Percentiles rank a stretch among this genome's conserved stretches.
Conservation (phyloP, 2,888 invertebrate genomes). For the Torymus aiolomorphi region DNA sequence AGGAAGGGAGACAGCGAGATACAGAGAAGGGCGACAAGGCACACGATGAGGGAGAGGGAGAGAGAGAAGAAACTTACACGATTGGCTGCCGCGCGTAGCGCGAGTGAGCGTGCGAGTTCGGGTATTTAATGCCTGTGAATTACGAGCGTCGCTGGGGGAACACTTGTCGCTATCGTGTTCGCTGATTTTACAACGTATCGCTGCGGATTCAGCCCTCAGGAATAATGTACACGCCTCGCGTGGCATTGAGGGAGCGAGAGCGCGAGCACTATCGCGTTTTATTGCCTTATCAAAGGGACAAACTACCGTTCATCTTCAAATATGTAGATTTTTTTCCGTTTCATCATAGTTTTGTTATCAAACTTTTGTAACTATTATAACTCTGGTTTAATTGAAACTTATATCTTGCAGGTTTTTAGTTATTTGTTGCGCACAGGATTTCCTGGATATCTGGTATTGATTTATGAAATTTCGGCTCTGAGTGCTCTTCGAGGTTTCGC, state of each 20-base stretch:
- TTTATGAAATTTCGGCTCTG: too few relatives aligned
- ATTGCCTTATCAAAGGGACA: constrained; percentile 32
- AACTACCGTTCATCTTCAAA: constrained; percentile 7
- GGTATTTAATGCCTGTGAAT: constrained; percentile 47
- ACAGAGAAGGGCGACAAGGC: not conserved
- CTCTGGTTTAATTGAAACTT: too few relatives aligned
- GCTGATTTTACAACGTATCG: constrained; percentile 46
- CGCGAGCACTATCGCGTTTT: not conserved
- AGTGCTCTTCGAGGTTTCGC: too few relatives aligned
- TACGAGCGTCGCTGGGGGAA: constrained; percentile 42
- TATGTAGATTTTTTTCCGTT: not conserved
- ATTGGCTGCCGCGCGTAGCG: not conserved
- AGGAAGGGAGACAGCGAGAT: not conserved
- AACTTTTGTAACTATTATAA: too few relatives aligned
- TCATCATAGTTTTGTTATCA: too few relatives aligned
- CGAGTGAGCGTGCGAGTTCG: not conserved
- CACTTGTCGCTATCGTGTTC: constrained; percentile 52
- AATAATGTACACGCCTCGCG: constrained; percentile 24
- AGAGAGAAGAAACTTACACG: constrained; percentile 22
- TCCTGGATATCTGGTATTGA: too few relatives aligned
- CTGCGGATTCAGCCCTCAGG: constrained; percentile 28
- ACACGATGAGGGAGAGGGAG: not conserved
- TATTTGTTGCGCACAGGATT: too few relatives aligned
- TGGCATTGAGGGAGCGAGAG: constrained; percentile 7
- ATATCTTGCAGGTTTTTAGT: too few relatives aligned